Evolutionary conservation across 2,797 vertebrate species (phyloP).

Genomic region (Phalanger gymnotis): DNA sequence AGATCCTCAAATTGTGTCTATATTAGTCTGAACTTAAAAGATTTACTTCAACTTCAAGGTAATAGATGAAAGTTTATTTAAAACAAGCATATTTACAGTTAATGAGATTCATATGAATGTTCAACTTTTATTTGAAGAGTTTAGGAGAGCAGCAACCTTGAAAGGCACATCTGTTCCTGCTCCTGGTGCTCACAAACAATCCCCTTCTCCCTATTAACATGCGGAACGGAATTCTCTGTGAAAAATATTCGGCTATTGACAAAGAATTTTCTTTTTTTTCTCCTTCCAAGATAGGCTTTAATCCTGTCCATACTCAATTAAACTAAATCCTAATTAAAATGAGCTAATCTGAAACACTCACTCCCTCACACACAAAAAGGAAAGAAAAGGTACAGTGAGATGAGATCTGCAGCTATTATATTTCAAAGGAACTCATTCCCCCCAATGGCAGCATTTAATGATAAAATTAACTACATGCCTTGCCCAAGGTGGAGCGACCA

Average conservation of each 20-base stretch:
- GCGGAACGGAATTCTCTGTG: slow-evolving; percentile 45
- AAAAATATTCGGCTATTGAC: slow-evolving; percentile 52
- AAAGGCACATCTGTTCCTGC: slow-evolving; percentile 83
- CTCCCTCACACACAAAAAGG: slow-evolving; percentile 42
- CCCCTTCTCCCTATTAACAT: slow-evolving; percentile 57
- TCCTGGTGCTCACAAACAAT: slow-evolving; percentile 71
- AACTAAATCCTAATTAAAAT: slow-evolving; percentile 68
- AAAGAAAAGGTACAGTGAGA: neutral
- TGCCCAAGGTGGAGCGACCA: neutral
- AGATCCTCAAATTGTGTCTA: slow-evolving; percentile 22
- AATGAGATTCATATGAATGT: slow-evolving; percentile 79
- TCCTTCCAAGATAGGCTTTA: slow-evolving; percentile 63
- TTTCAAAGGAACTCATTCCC: slow-evolving; percentile 53
- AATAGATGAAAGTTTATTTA: slow-evolving; percentile 70
- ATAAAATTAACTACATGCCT: slow-evolving; percentile 26
- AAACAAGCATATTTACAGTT: slow-evolving; percentile 74
- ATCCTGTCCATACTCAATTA: slow-evolving; percentile 58
- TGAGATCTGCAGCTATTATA: slow-evolving; percentile 39
- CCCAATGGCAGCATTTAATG: slow-evolving; percentile 41
- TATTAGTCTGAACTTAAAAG: slow-evolving; percentile 58
- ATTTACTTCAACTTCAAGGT: slow-evolving; percentile 73
- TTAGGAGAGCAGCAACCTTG: slow-evolving; percentile 78
- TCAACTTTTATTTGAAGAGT: slow-evolving; percentile 71
- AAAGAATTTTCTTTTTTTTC: slow-evolving; percentile 18
- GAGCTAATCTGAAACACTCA: slow-evolving; percentile 47